phyloP scores from a whole-genome alignment of 1,140 invertebrate genomes.

The Tenebrio molitor region DNA sequence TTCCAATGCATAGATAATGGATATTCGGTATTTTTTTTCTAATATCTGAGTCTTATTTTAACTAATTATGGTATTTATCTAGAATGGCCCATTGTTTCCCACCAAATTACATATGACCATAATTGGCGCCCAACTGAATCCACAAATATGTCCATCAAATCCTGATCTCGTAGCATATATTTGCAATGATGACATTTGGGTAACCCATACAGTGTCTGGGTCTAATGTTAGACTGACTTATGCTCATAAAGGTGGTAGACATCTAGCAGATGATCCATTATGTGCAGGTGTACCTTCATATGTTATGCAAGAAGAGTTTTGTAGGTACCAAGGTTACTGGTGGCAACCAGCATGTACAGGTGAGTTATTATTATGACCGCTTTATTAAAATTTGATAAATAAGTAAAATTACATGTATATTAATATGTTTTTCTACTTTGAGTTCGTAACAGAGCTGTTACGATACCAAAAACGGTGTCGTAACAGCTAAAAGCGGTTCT shows the following conservation, averaged over 20 bases:
- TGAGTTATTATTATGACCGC: constrained; percentile 52
- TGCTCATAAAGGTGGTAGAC: constrained; percentile 81
- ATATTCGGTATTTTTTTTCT: constrained; percentile 71
- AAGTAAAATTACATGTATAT: not conserved
- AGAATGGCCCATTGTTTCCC: constrained; percentile 79
- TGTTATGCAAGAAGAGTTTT: constrained; percentile 99
- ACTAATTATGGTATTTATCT: constrained; percentile 61
- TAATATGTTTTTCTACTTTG: not conserved
- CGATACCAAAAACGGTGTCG: no score
- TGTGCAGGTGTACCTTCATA: constrained; percentile 96
- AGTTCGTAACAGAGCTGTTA: no score
- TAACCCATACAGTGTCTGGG: constrained; percentile 84
- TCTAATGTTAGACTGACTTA: constrained; percentile 83
- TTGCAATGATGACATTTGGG: constrained; percentile 92
- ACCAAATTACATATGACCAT: constrained; percentile 79
- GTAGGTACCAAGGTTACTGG: constrained; percentile 96
- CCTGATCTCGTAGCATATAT: constrained; percentile 91
- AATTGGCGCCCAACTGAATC: constrained; percentile 83
- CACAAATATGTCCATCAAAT: constrained; percentile 92
- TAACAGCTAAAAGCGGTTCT: no score
- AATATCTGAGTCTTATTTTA: not conserved
- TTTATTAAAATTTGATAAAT: constrained; percentile 9
- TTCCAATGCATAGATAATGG: constrained; percentile 84
- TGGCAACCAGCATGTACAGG: constrained; percentile 88
- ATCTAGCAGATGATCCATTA: constrained; percentile 84